Base-by-base conservation (phyloP, 2,888 invertebrate species). In the Tuta absoluta region DNA sequence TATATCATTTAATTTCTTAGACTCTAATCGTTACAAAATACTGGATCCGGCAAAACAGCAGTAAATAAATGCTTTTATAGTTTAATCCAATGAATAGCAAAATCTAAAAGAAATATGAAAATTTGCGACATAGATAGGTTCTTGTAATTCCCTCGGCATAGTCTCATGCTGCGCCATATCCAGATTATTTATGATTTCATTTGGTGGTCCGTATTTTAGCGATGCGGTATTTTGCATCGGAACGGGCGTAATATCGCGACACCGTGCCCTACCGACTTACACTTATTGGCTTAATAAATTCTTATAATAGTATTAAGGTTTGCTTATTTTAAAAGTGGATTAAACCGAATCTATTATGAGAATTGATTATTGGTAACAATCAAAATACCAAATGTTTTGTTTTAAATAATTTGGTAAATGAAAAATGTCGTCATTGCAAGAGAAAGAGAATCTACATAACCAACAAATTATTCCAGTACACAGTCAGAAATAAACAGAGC, bases 161-260 rank as follows among this genome's bases (percentile, higher is more conserved):
- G 33, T 68, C 65, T 10, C 38, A 10, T 24, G 12, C 65, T 41
- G 21, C 14, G 56, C 5, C 77, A 75, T 84, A 82, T 85, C 86
- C 81, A 82, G 70, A 73, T 75, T 86, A 89, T 89, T 89, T 89
- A 89, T 87, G 86, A 85, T 87, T 89, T 89, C 86, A 89, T 89
- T 88, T 89, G 81, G 84, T 80, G 80, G 84, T 84, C 83, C 87
- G 85, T 88, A 87, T 86, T 86, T 88, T 85, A 86, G 77, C 72
- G 77, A 79, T 78, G 85, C 80, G 79, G 76, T 79, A 80, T 80
- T 84, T 83, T 82, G 82, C 81, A 87, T 87, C 76, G 81, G 77
- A 84, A 85, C 80, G 80, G 79, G 77, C 81, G 80, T 79, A 83
- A 82, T 83, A 82, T 80, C 77, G 78, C 79, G 79, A 80, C 75